Conservation (phyloP, 2,888 invertebrate genomes). For the Aplocera efformata region DNA sequence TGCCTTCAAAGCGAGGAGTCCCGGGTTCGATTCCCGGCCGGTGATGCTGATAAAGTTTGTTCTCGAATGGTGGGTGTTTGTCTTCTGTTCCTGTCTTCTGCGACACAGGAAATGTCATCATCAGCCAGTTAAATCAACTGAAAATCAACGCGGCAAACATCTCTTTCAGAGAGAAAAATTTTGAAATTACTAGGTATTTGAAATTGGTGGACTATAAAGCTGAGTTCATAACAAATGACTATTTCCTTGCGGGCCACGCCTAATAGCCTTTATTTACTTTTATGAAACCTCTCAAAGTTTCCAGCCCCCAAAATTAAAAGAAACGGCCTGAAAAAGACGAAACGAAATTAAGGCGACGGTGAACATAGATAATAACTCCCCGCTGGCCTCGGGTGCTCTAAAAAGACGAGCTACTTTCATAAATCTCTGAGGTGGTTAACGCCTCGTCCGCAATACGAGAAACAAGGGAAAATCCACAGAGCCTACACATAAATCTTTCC, state of each 20-base stretch:
- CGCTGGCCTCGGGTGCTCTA: constrained; percentile 52
- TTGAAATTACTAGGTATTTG: constrained; percentile 40
- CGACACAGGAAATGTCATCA: no score
- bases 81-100: no score
- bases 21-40: no score
- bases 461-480: constrained; percentile 47
- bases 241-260: constrained; percentile 31
- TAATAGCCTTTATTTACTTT: constrained; percentile 45
- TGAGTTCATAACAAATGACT: constrained; percentile 26
- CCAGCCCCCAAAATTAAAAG: constrained; percentile 47
- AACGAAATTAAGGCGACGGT: constrained; percentile 52
- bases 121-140: constrained; percentile 19
- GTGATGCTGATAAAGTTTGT: no score
- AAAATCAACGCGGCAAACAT: constrained; percentile 33
- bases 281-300: constrained; percentile 41
- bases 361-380: constrained; percentile 61
- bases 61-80: no score
- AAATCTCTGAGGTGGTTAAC: constrained; percentile 66
- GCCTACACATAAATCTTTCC: constrained; percentile 7
- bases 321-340: constrained; percentile 44
- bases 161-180: constrained; percentile 36
- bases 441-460: constrained; percentile 61
- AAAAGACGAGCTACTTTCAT: constrained; percentile 67
- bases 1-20: no score
- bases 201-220: constrained; percentile 32